Percentiles rank a stretch among this genome's conserved stretches.
phyloP scores from a whole-genome alignment of 2,797 vertebrate genomes.

The Brachyrhaphis roseni region DNA sequence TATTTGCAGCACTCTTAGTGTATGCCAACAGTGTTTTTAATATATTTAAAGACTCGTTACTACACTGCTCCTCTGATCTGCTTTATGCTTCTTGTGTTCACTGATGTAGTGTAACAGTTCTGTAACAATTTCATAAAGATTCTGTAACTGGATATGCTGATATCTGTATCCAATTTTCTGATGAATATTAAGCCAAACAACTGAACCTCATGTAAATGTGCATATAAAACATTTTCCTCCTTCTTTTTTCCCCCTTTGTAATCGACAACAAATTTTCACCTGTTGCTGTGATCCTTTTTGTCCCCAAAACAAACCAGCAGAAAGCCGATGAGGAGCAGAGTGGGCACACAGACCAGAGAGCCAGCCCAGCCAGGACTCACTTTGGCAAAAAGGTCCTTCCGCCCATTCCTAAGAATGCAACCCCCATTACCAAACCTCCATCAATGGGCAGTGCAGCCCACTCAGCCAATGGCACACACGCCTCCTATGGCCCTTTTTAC shows the following conservation, averaged over 20 bases:
- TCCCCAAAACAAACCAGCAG: conserved; percentile 66
- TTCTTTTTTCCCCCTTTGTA: background rate
- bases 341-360: conserved; percentile 84
- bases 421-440: conserved; percentile 90
- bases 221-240: too few species aligned
- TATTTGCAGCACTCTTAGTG: conserved; percentile 32
- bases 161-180: background rate
- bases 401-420: conserved; percentile 89
- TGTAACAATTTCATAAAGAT: conserved; percentile 4
- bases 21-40: conserved; percentile 8
- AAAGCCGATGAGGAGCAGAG: conserved; percentile 93
- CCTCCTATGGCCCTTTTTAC: conserved; percentile 97
- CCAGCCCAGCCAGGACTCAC: conserved; percentile 86
- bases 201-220: background rate
- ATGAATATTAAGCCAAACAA: background rate
- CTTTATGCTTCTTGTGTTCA: conserved; percentile 1
- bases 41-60: conserved; percentile 1
- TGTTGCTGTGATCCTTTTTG: conserved; percentile 13
- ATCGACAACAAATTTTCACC: background rate
- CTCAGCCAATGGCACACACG: conserved; percentile 93
- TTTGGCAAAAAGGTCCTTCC: conserved; percentile 91
- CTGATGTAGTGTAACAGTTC: background rate
- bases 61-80: conserved; percentile 11
- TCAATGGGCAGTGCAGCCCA: conserved; percentile 83
- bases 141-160: background rate